Evolutionary conservation across 37 sponge, comb jelly and placozoan species (phyloP), one percentile per base, ranked within the genome.

Genomic region (Beroe forskalii): DNA sequence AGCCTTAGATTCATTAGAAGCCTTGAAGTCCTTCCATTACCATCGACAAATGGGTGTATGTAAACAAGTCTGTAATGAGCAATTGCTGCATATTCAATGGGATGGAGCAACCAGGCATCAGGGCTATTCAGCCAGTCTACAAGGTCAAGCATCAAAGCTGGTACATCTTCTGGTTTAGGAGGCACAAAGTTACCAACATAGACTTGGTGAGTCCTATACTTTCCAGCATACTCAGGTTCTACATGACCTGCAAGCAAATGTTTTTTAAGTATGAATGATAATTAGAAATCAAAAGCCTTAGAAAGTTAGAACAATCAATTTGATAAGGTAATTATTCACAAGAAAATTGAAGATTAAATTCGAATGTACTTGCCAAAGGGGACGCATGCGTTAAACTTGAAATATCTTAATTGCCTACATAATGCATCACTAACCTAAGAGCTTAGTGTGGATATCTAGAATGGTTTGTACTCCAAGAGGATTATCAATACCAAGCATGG

Each of bases 31-130:
- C 92, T 12, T n/a, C 92, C 92, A 62, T 92, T 92, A 9, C 92
- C 92, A 66, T 92, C 92, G 8, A 92, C 90, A 90, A 92, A 92
- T 1, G 92, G 92, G 42, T 92, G 92, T 67, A 92, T 92, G 30
- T 76, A 66, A 19, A 92, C 92, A 12, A 92, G 61, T 66, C 80
- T 92, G 61, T 90, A 92, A 32, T 92, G 92, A 17, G 83, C 92
- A 17, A 92, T 67, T 12, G 92, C 92, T 27, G 92, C 92, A 41
- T 67, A 89, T 19, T 90, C 92, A 12, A 92, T 60, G 12, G 92
- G 92, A 32, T 92, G 92, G 27, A 92, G 33, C 30, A 63, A 41
- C 62, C 90, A 39, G 1, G 92, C 92, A 19, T 92, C 92, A 9
- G 41, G n/a, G n/a, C 63, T 62, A 19, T 90, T 89, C 69, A 92